Evolutionary conservation across 2,888 invertebrate species (phyloP).

Genomic region (Digitonthophagus gazella): DNA sequence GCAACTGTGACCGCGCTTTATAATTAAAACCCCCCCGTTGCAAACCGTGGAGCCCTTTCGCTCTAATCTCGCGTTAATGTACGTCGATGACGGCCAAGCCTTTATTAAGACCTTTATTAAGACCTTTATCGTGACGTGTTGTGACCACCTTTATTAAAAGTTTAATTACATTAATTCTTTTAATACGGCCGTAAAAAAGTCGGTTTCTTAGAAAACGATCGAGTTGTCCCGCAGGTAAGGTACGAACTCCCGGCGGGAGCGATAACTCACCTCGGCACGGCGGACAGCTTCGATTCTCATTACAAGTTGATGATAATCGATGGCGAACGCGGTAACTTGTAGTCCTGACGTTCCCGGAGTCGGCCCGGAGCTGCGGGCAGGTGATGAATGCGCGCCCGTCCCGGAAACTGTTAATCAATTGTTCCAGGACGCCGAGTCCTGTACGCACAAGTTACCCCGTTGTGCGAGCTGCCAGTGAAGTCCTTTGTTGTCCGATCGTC

Average conservation of each 20-base stretch:
- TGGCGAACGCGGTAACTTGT: background rate
- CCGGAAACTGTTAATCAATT: slow-evolving; percentile 53
- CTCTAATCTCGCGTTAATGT: slow-evolving; percentile 19
- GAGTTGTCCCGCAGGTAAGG: background rate
- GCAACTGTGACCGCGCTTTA: slow-evolving; percentile 19
- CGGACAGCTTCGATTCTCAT: background rate
- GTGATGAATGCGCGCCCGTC: slow-evolving; percentile 49
- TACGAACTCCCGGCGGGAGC: background rate
- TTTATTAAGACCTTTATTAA: background rate
- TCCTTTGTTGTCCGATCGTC: slow-evolving; percentile 50
- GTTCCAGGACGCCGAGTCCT: slow-evolving; percentile 39
- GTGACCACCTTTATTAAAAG: background rate
- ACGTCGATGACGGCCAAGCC: background rate
- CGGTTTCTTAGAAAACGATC: background rate
- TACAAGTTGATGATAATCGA: background rate
- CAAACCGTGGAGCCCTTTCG: background rate
- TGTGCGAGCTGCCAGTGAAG: slow-evolving; percentile 42
- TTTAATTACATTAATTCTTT: background rate
- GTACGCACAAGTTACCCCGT: slow-evolving; percentile 44
- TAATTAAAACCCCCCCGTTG: slow-evolving; percentile 19
- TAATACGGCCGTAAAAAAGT: no score
- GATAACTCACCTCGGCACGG: background rate
- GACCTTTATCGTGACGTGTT: background rate
- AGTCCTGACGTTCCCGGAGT: background rate
- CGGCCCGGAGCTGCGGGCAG: background rate